A percentile compares a stretch with the other conserved stretches of the same genome.
phyloP scores from a whole-genome alignment of 1,140 invertebrate species.

The Pseudobourletiella spinata region DNA sequence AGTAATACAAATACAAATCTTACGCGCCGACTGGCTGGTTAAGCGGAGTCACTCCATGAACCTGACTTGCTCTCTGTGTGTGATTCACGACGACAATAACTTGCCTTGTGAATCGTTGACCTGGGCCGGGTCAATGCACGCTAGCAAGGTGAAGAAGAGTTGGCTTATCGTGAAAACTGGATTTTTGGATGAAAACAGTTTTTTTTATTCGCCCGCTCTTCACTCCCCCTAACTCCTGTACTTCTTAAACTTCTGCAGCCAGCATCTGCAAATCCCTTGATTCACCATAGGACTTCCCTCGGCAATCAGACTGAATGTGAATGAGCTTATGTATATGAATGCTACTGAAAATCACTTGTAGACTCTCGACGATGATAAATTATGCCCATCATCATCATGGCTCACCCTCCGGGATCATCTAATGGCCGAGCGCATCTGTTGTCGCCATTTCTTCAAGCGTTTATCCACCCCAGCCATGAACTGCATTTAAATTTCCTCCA shows the following conservation, averaged over 20 bases:
- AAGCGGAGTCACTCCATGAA: slow-evolving; percentile 1
- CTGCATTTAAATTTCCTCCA: neutral
- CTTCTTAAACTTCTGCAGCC: too few relatives aligned
- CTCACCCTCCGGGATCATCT: neutral
- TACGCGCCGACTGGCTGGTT: too few relatives aligned
- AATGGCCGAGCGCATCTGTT: neutral
- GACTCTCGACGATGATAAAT: slow-evolving; percentile 4
- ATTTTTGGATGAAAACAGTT: slow-evolving; percentile 27
- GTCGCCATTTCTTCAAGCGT: neutral
- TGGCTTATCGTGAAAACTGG: slow-evolving; percentile 24
- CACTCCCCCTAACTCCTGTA: neutral
- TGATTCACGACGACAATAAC: slow-evolving; percentile 34
- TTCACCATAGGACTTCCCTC: neutral
- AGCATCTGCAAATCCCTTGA: neutral
- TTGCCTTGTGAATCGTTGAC: slow-evolving; percentile 27
- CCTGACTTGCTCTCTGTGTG: neutral
- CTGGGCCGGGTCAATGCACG: slow-evolving; percentile 24
- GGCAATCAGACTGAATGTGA: neutral
- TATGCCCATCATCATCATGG: slow-evolving; percentile 4
- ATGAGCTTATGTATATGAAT: slow-evolving; percentile 2
- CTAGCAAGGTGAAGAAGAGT: slow-evolving; percentile 31
- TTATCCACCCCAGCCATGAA: neutral
- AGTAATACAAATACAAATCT: too few relatives aligned
- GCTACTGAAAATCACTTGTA: slow-evolving; percentile 1
- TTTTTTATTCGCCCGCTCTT: neutral